Percentiles rank a stretch among this genome's conserved stretches.
phyloP scores from a whole-genome alignment of 2,888 invertebrate genomes.

The Resseliella maxima region DNA sequence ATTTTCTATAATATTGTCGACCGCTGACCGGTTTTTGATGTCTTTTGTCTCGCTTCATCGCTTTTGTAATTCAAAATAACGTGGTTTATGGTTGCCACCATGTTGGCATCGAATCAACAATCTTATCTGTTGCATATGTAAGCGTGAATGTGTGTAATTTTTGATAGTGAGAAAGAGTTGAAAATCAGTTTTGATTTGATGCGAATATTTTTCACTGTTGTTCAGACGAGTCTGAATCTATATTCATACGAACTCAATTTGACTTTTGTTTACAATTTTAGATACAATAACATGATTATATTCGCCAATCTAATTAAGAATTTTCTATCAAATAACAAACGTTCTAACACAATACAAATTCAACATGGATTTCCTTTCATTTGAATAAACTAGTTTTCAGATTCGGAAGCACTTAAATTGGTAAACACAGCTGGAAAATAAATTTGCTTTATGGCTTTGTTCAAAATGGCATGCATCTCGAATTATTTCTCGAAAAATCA shows the following conservation, averaged over 20 bases:
- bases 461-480: not conserved
- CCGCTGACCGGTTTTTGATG: not conserved
- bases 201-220: constrained; percentile 19
- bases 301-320: not conserved
- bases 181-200: constrained; percentile 1
- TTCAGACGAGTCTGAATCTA: not conserved
- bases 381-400: not conserved
- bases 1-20: not conserved
- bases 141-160: not conserved
- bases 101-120: not conserved
- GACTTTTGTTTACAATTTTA: not conserved
- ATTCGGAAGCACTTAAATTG: not conserved
- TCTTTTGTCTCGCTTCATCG: not conserved
- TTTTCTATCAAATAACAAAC: not conserved
- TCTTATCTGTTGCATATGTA: constrained; percentile 1
- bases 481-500: constrained; percentile 26
- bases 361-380: not conserved
- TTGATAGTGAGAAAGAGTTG: too few relatives aligned
- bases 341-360: not conserved
- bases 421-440: not conserved
- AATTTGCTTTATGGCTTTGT: not conserved
- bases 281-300: not conserved
- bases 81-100: not conserved
- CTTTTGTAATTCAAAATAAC: constrained; percentile 1
- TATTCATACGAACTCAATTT: not conserved